A percentile compares a stretch with the other conserved stretches of the same genome.
Evolutionary conservation across 2,888 invertebrate species (phyloP).

Genomic region (Kryphioiulus occultus): DNA sequence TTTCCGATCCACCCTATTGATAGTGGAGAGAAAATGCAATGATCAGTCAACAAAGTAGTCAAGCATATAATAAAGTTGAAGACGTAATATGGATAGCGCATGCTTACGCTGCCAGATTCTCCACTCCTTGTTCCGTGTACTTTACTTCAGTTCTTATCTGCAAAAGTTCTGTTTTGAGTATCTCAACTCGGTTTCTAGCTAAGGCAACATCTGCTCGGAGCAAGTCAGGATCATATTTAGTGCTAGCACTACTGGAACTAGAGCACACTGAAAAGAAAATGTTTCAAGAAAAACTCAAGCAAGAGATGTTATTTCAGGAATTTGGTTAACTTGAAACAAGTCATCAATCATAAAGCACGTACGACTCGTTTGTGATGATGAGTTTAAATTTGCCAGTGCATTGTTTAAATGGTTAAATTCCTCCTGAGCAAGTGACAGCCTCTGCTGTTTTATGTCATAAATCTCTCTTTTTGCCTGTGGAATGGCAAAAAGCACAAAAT

Average conservation of each 20-base stretch:
- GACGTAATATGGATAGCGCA: background rate
- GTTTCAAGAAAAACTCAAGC: slow-evolving; percentile 52
- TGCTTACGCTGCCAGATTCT: slow-evolving; percentile 86
- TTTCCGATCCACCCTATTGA: slow-evolving; percentile 85
- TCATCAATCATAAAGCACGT: slow-evolving; percentile 66
- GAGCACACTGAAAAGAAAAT: slow-evolving; percentile 69
- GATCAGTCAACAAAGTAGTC: background rate
- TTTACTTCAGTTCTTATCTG: slow-evolving; percentile 91
- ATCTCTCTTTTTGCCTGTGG: slow-evolving; percentile 94
- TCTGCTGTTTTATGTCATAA: slow-evolving; percentile 93
- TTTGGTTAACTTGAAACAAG: background rate
- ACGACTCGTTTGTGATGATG: slow-evolving; percentile 83
- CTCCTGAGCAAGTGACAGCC: slow-evolving; percentile 90
- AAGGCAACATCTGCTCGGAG: slow-evolving; percentile 89
- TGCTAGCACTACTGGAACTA: slow-evolving; percentile 81
- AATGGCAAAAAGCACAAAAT: background rate
- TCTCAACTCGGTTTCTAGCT: slow-evolving; percentile 86
- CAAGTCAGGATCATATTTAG: slow-evolving; percentile 93
- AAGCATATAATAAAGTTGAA: background rate
- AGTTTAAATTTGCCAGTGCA: slow-evolving; percentile 77
- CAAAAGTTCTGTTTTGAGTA: slow-evolving; percentile 86
- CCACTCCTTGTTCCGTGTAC: slow-evolving; percentile 89
- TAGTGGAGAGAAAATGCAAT: slow-evolving; percentile 43
- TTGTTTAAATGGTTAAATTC: slow-evolving; percentile 94
- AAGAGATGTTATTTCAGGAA: background rate